phyloP scores from a whole-genome alignment of 2,113 vertebrate genomes.

The Microtus ochrogaster region DNA sequence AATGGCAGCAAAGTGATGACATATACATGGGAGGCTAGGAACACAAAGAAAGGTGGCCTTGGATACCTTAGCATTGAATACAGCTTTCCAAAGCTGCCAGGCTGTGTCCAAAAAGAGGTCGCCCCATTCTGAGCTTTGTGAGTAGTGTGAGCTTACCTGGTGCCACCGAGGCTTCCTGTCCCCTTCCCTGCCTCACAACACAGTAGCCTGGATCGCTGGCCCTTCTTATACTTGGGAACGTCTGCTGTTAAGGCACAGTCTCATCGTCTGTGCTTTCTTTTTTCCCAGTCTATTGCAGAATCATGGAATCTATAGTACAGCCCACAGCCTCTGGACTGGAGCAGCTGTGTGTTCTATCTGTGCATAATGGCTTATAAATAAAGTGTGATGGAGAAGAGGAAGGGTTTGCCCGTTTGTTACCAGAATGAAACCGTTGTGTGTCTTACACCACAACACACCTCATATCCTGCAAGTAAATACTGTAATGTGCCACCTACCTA shows the following conservation, averaged over 20 bases:
- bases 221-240: neutral
- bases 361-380: neutral
- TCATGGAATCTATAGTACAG: neutral
- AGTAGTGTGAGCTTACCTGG: neutral
- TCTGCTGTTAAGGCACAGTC: neutral
- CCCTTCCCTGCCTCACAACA: neutral
- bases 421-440: neutral
- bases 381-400: neutral
- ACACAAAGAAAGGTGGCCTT: neutral
- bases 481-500: neutral
- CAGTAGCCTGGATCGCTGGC: neutral
- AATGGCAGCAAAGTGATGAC: neutral
- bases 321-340: neutral
- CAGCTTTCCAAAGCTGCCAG: neutral
- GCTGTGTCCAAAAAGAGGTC: neutral
- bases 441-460: neutral
- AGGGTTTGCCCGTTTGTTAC: neutral
- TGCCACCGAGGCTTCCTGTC: neutral
- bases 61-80: neutral
- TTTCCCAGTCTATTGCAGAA: neutral
- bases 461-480: constrained; percentile 30
- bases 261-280: neutral
- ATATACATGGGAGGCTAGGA: neutral
- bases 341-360: neutral
- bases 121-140: neutral